Percentiles rank a stretch among this genome's conserved stretches.
These are phyloP conservation scores for Poeciliopsis presidionis DNA, from an alignment of 2,797 vertebrate genomes.

Conservation along the genomic window DNA sequence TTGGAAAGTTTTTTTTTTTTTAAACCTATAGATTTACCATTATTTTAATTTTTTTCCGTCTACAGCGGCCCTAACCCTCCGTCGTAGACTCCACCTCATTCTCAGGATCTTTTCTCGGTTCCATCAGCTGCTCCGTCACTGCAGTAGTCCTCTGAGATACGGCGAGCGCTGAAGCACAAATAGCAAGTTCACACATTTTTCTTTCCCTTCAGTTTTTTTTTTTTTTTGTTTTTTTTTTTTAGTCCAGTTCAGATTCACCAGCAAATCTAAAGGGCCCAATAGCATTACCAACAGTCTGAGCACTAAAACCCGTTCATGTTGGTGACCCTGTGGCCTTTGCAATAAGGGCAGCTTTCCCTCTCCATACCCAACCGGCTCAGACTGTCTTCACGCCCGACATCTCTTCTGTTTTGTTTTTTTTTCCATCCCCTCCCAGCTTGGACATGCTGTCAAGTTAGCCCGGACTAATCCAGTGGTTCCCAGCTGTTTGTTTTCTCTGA, in stretches of 20 bases:
- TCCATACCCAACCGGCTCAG: background rate
- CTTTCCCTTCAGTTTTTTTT: background rate
- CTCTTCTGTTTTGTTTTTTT: background rate
- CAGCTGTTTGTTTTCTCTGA: background rate
- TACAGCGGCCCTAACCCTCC: no score
- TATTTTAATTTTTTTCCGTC: no score
- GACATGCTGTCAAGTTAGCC: background rate
- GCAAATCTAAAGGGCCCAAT: slow-evolving; percentile 7
- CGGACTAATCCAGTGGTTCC: background rate
- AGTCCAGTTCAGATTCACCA: slow-evolving; percentile 5
- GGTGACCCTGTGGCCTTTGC: background rate
- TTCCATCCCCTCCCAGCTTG: background rate
- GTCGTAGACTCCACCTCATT: slow-evolving; percentile 14
- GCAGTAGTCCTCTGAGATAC: background rate
- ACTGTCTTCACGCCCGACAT: background rate
- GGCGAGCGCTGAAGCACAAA: background rate
- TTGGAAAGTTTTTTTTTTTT: no score
- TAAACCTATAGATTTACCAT: no score
- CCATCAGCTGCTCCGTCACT: slow-evolving; percentile 34
- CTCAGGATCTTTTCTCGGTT: slow-evolving; percentile 54
- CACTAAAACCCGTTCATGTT: background rate
- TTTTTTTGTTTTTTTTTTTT: background rate
- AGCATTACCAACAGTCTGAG: background rate
- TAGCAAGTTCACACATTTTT: background rate
- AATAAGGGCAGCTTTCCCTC: background rate